phyloP scores from a whole-genome alignment of 1,140 invertebrate genomes.

The Proctacanthus coquilletti region DNA sequence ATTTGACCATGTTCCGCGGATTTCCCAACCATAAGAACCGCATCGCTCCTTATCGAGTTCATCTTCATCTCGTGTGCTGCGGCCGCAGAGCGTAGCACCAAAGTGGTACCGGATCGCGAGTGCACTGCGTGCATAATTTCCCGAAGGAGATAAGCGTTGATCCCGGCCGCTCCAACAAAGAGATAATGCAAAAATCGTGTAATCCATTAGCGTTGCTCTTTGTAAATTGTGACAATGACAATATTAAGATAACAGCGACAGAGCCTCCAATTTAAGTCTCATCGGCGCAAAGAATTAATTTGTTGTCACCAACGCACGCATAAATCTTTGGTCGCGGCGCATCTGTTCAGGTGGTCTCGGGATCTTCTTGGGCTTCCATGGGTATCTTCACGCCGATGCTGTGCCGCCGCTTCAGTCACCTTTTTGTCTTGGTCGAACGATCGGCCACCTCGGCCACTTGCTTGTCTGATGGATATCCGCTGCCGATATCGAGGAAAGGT shows the following conservation, averaged over 20 bases:
- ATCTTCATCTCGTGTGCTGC: neutral
- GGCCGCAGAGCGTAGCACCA: neutral
- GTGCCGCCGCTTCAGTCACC: no score
- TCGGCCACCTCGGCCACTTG: no score
- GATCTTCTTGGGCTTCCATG: no score
- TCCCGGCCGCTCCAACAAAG: neutral
- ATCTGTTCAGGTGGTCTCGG: no score
- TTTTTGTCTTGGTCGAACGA: no score
- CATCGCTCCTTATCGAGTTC: constrained; percentile 1
- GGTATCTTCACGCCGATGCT: no score
- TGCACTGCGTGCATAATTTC: neutral
- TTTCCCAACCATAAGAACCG: no score
- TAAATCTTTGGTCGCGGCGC: no score
- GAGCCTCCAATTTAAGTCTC: no score
- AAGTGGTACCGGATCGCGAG: neutral
- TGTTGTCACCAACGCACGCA: constrained; percentile 2
- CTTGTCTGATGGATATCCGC: no score
- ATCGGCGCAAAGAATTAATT: constrained; percentile 3
- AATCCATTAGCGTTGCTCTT: constrained; percentile 5
- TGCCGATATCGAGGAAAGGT: no score
- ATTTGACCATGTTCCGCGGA: no score
- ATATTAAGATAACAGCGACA: constrained; percentile 5
- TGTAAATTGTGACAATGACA: constrained; percentile 5
- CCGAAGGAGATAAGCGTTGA: neutral
- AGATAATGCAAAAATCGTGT: constrained; percentile 3